Evolutionary conservation across 2,113 vertebrate genomes (phyloP).

Genomic region (Sapajus apella): DNA sequence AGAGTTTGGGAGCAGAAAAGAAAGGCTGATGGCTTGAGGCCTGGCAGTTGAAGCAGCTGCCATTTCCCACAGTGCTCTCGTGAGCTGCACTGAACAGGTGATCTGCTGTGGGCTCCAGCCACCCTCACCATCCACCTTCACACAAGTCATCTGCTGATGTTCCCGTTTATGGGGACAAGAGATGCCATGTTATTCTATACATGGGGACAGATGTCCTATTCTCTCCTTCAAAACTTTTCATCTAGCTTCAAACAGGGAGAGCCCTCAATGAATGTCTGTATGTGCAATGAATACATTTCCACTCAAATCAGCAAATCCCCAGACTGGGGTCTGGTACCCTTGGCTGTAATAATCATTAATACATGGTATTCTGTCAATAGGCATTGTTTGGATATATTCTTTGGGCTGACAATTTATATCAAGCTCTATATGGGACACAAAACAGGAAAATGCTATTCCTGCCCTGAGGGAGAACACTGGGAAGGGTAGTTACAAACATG

Average conservation of each 20-base stretch:
- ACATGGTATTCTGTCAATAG: constrained; percentile 3
- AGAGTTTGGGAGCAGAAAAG: neutral
- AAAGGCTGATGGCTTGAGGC: neutral
- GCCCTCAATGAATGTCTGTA: neutral
- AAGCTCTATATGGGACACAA: neutral
- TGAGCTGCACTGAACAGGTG: neutral
- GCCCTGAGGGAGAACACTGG: constrained; percentile 46
- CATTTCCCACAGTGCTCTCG: neutral
- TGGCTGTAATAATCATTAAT: neutral
- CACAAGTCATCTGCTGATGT: neutral
- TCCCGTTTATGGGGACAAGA: neutral
- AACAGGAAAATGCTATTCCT: constrained; percentile 57
- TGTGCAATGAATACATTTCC: neutral
- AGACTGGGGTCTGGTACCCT: neutral
- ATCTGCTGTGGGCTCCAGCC: neutral
- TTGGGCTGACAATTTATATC: constrained; percentile 1
- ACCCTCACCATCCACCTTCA: neutral
- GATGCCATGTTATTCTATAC: neutral
- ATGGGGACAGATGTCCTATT: neutral
- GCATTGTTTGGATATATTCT: neutral
- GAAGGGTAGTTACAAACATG: constrained; percentile 47
- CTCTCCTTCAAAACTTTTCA: neutral
- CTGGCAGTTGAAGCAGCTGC: neutral
- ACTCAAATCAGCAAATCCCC: constrained; percentile 9
- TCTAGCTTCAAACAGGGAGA: neutral